Base-by-base conservation (phyloP, 2,888 invertebrate genomes). In the Protodeltote pygarga region DNA sequence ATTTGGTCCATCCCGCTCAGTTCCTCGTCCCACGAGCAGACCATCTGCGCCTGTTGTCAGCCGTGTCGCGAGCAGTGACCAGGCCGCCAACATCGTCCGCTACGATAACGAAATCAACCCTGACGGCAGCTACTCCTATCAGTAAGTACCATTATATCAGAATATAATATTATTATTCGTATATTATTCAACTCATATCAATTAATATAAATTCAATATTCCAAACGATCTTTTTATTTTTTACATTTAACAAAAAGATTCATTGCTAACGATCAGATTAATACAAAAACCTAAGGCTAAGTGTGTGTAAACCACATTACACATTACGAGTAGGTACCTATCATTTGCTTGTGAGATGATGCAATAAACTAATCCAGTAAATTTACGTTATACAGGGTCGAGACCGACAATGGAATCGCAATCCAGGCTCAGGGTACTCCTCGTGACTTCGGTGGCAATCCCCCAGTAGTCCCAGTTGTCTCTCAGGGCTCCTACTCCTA, bases 351-450 rank as follows among this genome's bases (percentile, higher is more conserved):
- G n/a, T n/a, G n/a, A n/a, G n/a, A n/a, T n/a, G n/a, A n/a, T n/a
- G n/a, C n/a, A n/a, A n/a, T n/a, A n/a, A n/a, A n/a, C n/a, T n/a
- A n/a, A n/a, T n/a, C 6, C 6, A 5, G 5, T 6, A 19, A 19
- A 19, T 19, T 19, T 13, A n/a, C 14, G 6, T 21, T 23, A 71
- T 72, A 19, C 59, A 94, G 94, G 55, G 92, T 85, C 65, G 93
- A 94, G 77, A 94, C 93, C 28, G 93, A 93, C 78, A 94, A 95
- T 72, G 94, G 94, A 5, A 95, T 94, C 63, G 81, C 92, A 3
- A 93, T 93, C 14, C 91, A 93, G 59, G 94, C 93, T 55, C 89
- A 93, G 55, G 94, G 94, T 8, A 77, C 81, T 5, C 92, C 93
- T 14, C 93, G 92, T 64, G 89, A 90, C 73, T 81, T 93, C 32